phyloP scores from a whole-genome alignment of 2,797 vertebrate species.

The Dipus sagitta region DNA sequence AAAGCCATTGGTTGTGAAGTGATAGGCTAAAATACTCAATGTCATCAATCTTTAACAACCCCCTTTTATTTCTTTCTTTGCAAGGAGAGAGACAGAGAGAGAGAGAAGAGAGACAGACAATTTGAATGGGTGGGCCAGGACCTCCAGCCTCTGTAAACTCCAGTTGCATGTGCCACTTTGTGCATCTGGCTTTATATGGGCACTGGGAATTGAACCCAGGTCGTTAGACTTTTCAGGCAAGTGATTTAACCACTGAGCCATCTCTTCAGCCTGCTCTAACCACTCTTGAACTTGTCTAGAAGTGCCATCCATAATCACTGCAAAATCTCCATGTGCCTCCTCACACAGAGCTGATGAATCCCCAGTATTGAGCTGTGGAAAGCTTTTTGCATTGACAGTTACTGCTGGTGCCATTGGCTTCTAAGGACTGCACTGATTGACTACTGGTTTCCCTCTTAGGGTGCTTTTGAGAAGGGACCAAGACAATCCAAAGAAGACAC shows the following conservation, averaged over 20 bases:
- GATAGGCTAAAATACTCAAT: slow-evolving; percentile 65
- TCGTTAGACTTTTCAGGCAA: too few species aligned
- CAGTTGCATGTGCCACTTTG: too few species aligned
- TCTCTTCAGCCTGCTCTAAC: background rate
- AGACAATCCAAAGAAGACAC: slow-evolving; percentile 1
- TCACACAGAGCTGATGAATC: slow-evolving; percentile 51
- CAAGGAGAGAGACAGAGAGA: too few species aligned
- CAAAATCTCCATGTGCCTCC: slow-evolving; percentile 37
- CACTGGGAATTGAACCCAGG: too few species aligned
- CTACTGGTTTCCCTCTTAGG: background rate
- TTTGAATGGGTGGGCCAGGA: too few species aligned
- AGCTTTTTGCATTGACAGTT: slow-evolving; percentile 25
- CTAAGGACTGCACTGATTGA: background rate
- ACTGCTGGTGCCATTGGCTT: background rate
- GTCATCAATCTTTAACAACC: slow-evolving; percentile 59
- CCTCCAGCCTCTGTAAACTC: too few species aligned
- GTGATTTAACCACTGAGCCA: too few species aligned
- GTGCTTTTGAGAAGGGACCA: background rate
- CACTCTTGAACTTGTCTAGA: slow-evolving; percentile 68
- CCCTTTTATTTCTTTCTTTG: background rate
- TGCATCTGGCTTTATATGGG: too few species aligned
- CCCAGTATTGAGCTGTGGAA: slow-evolving; percentile 6
- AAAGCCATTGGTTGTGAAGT: slow-evolving; percentile 64
- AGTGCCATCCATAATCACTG: slow-evolving; percentile 59
- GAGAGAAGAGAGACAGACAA: too few species aligned